These are phyloP conservation scores for Drosophila asahinai DNA, from an alignment of 1,140 invertebrate species.

Conservation along the genomic window DNA sequence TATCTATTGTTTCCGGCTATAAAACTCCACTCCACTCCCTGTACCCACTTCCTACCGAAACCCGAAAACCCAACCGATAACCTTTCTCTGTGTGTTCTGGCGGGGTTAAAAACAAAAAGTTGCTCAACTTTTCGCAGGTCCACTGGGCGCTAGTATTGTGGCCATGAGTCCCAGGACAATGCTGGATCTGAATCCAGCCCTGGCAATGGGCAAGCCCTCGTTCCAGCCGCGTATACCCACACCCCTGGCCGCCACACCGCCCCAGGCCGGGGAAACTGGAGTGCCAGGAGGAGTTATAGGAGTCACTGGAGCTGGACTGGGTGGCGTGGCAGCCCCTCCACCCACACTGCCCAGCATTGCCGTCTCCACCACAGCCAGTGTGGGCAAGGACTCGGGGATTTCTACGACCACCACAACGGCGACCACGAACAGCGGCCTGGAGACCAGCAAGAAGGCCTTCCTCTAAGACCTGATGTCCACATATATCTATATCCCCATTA, in stretches of 20 bases:
- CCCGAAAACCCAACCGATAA: conserved; percentile 32
- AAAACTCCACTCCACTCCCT: conserved; percentile 44
- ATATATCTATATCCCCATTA: conserved; percentile 8
- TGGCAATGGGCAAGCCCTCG: conserved; percentile 82
- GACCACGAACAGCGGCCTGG: conserved; percentile 49
- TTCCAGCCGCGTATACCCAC: conserved; percentile 84
- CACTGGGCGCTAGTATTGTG: conserved; percentile 84
- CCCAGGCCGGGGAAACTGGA: conserved; percentile 1
- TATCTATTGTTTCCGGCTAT: conserved; percentile 52
- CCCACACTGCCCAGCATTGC: conserved; percentile 63
- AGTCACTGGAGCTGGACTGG: conserved; percentile 24
- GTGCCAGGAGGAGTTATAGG: conserved; percentile 25
- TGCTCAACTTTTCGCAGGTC: conserved; percentile 84
- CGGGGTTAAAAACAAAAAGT: conserved; percentile 71
- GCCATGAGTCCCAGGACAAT: conserved; percentile 84
- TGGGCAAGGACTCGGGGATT: conserved; percentile 64
- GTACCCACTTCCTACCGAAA: conserved; percentile 27
- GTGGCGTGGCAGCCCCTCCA: conserved; percentile 4
- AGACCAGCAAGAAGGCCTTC: conserved; percentile 72
- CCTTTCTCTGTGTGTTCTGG: conserved; percentile 23
- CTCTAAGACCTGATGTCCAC: conserved; percentile 48
- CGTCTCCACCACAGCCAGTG: conserved; percentile 66
- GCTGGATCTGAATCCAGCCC: conserved; percentile 83
- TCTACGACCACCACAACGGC: conserved; percentile 62
- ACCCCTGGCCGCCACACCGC: conserved; percentile 58